These are phyloP conservation scores for Saccostrea cuccullata DNA, from an alignment of 1,140 invertebrate genomes.

Conservation along the genomic window DNA sequence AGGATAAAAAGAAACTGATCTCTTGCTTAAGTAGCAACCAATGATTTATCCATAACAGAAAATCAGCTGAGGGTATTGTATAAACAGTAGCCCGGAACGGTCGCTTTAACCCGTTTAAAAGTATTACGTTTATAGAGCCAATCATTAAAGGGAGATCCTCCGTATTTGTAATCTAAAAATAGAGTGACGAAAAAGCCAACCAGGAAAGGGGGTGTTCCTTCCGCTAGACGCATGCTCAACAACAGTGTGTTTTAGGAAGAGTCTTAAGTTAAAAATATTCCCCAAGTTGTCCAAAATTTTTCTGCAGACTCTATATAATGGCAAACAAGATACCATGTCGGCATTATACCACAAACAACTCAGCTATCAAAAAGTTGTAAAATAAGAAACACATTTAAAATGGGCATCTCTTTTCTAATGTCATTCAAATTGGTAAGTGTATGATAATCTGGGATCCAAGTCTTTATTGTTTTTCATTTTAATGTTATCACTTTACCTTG, in stretches of 20 bases:
- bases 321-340: background rate
- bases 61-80: background rate
- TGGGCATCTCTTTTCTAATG: constrained; percentile 23
- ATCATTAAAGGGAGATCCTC: background rate
- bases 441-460: background rate
- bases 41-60: background rate
- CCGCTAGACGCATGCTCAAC: background rate
- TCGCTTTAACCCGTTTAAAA: background rate
- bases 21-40: background rate
- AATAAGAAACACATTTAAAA: background rate
- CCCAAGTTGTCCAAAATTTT: background rate
- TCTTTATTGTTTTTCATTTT: too few relatives aligned
- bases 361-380: background rate
- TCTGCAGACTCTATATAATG: background rate
- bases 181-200: constrained; percentile 4
- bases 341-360: background rate
- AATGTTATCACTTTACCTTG: too few relatives aligned
- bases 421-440: constrained; percentile 28
- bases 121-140: background rate
- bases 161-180: background rate
- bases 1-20: background rate
- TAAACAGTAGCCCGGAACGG: background rate
- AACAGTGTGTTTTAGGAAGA: background rate
- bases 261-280: constrained; percentile 2
- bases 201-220: constrained; percentile 1